Base-by-base conservation (phyloP, 92 coral and sea anemone genomes). In the Epizoanthus stellaris region DNA sequence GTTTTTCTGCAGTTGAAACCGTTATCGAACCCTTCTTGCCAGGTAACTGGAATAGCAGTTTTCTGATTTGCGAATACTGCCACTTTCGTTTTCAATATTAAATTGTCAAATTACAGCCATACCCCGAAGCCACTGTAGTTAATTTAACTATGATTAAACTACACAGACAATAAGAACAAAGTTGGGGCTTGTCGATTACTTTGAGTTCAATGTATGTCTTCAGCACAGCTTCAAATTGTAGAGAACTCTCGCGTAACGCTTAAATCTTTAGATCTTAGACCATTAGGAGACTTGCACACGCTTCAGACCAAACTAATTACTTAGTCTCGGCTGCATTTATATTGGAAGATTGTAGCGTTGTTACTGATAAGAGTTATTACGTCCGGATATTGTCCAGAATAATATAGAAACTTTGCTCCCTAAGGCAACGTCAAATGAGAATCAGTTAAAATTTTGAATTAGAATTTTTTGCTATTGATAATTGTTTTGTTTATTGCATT, bases 401-500 rank as follows among this genome's bases (percentile, higher is more conserved):
- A n/a, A 16, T 6, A 19, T 3, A 9, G 69, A 23, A 23, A 13
- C 56, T 9, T 52, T 17, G 3, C 5, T n/a, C 30, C 69, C 69
- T 10, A 10, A 21, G 69, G 69, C 69, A 52, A 9, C 14, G 56
- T 9, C 56, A 11, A 11, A 60, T 58, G n/a, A 59, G 58, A 47
- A 36, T 76, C 56, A 52, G 56, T 76, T 60, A 17, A 79, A 40
- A 64, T 19, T 9, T 79, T 45, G 52, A 12, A 62, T 63, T 63
- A 17, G 17, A 25, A 11, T 14, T 40, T 43, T 20, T 19, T 70
- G 20, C 83, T 23, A 59, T 63, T 25, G 72, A 19, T 12, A 38
- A 42, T 17, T 79, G 61, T 79, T 79, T 43, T 43, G n/a, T 21
- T 79, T 63, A 43, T 40, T 39, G 65, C 72, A 79, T 39, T 39